Evolutionary conservation across 1,140 invertebrate genomes (phyloP), one percentile per base, ranked within the genome.

Genomic region (Procambarus virginalis): DNA sequence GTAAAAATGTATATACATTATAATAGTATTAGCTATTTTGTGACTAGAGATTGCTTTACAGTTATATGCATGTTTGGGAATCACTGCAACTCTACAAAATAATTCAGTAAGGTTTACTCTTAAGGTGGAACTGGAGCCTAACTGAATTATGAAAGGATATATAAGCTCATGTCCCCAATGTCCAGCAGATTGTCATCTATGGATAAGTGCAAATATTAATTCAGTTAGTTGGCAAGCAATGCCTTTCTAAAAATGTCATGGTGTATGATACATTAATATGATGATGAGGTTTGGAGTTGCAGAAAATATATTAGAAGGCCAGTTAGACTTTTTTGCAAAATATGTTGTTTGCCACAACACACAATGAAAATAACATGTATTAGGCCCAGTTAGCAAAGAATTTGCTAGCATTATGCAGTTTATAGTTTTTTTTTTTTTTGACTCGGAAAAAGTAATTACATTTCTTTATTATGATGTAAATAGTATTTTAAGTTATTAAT

Each of bases 11-110:
- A 58, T 55, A 80, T 58, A 80, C 55, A 80, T 49, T 80, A 80
- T 80, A 58, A 46, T 46, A 80, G 78, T 80, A 80, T 46, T 80
- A 46, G 49, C 55, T 55, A 80, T 80, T 58, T 55, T 80, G 49
- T 46, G 78, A 58, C 49, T 80, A 80, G 78, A 46, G 20, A 80
- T 80, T 80, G 78, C 78, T 80, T 80, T 80, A 80, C 55, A 55
- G 58, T 14, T 51, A 9, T 80, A 22, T 80, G 78, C 78, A 58
- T 80, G 55, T 80, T 80, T 55, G 78, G 14, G 78, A 80, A 73
- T 34, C 8, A 34, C 4, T 73, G n/a, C 20, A 20, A 34, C 68
- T n/a, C 68, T 10, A 34, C 20, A 9, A 73, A 22, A 73, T 34
- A 51, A 9, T 80, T 55, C 55, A 58, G 9, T 22, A 73, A 73